Base-by-base conservation (phyloP, 2,797 vertebrate genomes). In the Zalophus californianus region DNA sequence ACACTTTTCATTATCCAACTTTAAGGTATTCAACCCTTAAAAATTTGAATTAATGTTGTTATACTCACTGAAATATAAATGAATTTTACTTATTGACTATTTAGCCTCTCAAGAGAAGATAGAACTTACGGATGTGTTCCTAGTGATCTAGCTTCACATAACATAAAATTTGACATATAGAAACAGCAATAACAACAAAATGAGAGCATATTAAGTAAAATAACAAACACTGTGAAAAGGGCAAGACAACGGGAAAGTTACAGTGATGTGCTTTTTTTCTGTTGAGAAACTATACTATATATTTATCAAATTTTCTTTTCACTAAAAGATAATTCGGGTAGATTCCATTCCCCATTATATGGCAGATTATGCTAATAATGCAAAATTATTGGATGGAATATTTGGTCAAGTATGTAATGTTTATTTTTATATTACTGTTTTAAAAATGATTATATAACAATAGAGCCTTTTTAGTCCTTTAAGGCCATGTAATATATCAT, bases 1-100 rank as follows among this genome's bases (percentile, higher is more conserved):
- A 97, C 21, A 27, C 0, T 97, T 97, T 98, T 96, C 38, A 94
- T 97, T 97, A 97, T 86, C 75, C 77, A 93, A 25, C 86, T 97
- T 95, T 94, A 85, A 91, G 3, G 27, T 41, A 97, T 91, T 96
- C 97, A 48, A 87, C 60, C 89, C 38, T 75, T 96, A 64, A 96
- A 35, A 93, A 10, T 12, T 60, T 79, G 18, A 94, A 70, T 41
- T 79, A 83, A 60, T 96, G 29, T 29, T 58, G 10, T 32, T 32
- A 50, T 97, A 86, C 16, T 60, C 6, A 68, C 0, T 89, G 72
- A 98, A 92, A 8, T 77, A 38, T 50, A 44, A 16, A 70, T 80
- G 5, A 54, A 5, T 66, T 66, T 54, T 32, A 54, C 78, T 94
- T 96, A 84, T 92, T 97, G 91, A 91, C 44, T 68, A 56, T 4